Base-by-base conservation (phyloP, 64 coral and sea anemone genomes). In the Hydrozoanthus tunicans region DNA sequence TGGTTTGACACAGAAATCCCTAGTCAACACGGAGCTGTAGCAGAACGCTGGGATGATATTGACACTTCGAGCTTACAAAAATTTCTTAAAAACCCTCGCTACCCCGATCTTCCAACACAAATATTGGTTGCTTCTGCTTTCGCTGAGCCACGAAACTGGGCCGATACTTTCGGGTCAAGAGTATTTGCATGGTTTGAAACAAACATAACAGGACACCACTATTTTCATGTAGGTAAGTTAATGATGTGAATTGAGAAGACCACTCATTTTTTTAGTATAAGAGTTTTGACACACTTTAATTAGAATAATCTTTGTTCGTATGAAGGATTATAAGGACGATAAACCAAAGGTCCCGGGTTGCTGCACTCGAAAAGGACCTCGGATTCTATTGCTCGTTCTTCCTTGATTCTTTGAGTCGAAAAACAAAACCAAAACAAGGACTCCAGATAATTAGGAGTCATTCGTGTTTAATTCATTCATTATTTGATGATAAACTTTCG, bases 111-210 rank as follows among this genome's bases (percentile, higher is more conserved):
- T 6, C 69, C 84, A 0, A 73, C 67, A 3, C 15, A 8, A 74
- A 74, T 88, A 73, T 17, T 88, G 69, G 69, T 60, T 74, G 55
- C 84, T 70, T 88, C 84, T 3, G 84, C 54, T 73, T 88, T 88
- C 9, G 23, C 84, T 32, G 84, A 88, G 58, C 84, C 84, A 8
- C 58, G 84, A 59, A 14, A 88, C 54, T 88, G 84, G 84, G 84
- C 67, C 55, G 84, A 88, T 3, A 58, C 84, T 7, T 88, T 60
- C 7, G 84, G 84, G 26, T 88, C 84, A 14, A 58, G 11, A 74
- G 84, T 88, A 6, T 73, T 27, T 61, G 84, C 84, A 9, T 88
- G 68, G 68, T 88, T 88, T 88, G 84, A 88, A 75, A 73, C 84
- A 59, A 88, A 6, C 12, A 43, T 73, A 6, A 88, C 56, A 7